Percentiles rank a stretch among this genome's conserved stretches.
phyloP scores from a whole-genome alignment of 2,113 vertebrate genomes.

The Hyperopisus bebe region DNA sequence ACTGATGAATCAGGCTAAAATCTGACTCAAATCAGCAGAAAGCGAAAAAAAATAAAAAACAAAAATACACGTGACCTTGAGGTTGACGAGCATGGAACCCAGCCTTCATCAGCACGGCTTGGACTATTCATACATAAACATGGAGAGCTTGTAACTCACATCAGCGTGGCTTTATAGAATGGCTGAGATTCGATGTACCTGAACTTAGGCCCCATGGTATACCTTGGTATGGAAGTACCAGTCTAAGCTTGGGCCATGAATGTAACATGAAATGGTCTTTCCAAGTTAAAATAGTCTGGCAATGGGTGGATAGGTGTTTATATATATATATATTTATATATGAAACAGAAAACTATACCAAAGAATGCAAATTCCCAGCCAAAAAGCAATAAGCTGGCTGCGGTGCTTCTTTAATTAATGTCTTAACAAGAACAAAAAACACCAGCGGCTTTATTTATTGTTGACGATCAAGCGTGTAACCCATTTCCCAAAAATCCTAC shows the following conservation, averaged over 20 bases:
- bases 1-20: not conserved
- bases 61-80: not conserved
- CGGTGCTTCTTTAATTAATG: not conserved
- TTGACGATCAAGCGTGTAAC: not conserved
- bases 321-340: not conserved
- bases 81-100: not conserved
- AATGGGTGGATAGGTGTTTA: too few species aligned
- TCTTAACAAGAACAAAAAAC: not conserved
- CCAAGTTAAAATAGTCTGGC: not conserved
- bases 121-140: not conserved
- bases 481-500: not conserved
- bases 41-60: not conserved
- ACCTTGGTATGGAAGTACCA: not conserved
- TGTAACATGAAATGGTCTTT: not conserved
- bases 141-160: not conserved
- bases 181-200: not conserved
- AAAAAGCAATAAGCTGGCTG: not conserved
- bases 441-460: not conserved
- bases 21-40: not conserved
- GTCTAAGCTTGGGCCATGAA: not conserved
- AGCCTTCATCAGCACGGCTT: not conserved
- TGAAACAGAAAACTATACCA: not conserved
- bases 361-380: not conserved
- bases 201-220: not conserved
- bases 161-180: not conserved